A percentile compares a stretch with the other conserved stretches of the same genome.
Conservation (phyloP, 2,113 vertebrate species). For the Brienomyrus brachyistius region DNA sequence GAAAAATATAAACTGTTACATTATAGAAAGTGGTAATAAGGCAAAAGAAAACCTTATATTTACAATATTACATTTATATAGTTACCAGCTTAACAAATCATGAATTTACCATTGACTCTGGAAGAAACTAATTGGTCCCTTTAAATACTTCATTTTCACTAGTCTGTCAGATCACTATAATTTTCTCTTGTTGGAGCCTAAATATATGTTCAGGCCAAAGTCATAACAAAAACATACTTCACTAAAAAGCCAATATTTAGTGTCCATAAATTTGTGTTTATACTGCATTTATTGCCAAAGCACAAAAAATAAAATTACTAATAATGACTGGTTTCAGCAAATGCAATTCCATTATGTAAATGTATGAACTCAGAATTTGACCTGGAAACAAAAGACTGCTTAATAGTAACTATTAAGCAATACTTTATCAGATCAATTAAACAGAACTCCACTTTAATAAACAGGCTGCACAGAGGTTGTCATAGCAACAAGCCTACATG, state of each 20-base stretch:
- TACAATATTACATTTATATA: not conserved
- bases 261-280: slow-evolving; percentile 72
- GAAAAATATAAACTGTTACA: not conserved
- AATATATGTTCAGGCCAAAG: slow-evolving; percentile 43
- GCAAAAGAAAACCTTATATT: not conserved
- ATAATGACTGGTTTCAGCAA: slow-evolving; percentile 87
- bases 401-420: slow-evolving; percentile 85
- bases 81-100: not conserved
- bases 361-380: slow-evolving; percentile 83
- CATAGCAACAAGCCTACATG: slow-evolving; percentile 72
- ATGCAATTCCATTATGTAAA: slow-evolving; percentile 95
- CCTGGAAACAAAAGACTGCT: slow-evolving; percentile 95
- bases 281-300: slow-evolving; percentile 75
- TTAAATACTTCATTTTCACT: slow-evolving; percentile 26
- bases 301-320: slow-evolving; percentile 80
- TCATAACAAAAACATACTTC: slow-evolving; percentile 61
- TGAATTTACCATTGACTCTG: slow-evolving; percentile 7
- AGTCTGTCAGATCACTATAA: slow-evolving; percentile 46
- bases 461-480: slow-evolving; percentile 64
- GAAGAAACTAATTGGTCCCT: slow-evolving; percentile 14
- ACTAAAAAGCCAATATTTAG: slow-evolving; percentile 81
- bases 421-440: slow-evolving; percentile 99
- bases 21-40: not conserved
- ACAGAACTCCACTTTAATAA: slow-evolving; percentile 82
- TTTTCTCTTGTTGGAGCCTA: slow-evolving; percentile 52